Evolutionary conservation across 2,888 invertebrate genomes (phyloP), one percentile per base, ranked within the genome.

Genomic region (Acholoe squamosa): DNA sequence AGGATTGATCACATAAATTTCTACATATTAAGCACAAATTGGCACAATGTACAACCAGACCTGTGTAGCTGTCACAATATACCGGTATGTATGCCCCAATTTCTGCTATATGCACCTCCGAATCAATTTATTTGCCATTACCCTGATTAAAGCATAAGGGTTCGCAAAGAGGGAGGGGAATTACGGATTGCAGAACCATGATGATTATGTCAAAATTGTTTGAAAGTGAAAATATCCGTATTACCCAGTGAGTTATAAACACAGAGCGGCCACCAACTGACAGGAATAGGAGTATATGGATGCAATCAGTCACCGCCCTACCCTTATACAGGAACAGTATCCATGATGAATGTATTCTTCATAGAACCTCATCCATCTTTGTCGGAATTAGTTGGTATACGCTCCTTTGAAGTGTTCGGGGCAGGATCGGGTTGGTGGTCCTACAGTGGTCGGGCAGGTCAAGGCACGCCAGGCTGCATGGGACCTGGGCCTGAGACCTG

Each of bases 311-410:
- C 71, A 71, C 61, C 61, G 3, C 7, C 61, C 43, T 10, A 43
- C 43, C 43, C 43, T n/a, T n/a, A 12, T 16, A 22, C 71, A 28
- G 31, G 7, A 71, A 5, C 71, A 0, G 71, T 16, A 25, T 3
- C 61, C 25, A 71, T 71, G 71, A 71, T 71, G 71, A 71, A 71
- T 71, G 71, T 0, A 28, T 5, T 71, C 71, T 25, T 71, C 71
- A 71, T 71, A 71, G 71, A 28, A 16, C 71, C 71, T 71, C 71
- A 71, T 71, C 71, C 71, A 71, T 71, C 71, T 25, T 71, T 71
- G 71, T 71, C 71, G 28, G 71, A 25, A 71, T 71, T 71, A 71
- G 71, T 71, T 28, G 31, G 25, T 71, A 16, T 14, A 28, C 31
- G 71, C 5, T 7, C 71, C 71, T 71, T 71, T 71, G 71, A 71